Evolutionary conservation across 2,888 invertebrate genomes (phyloP).

Genomic region (Diogma glabrata): DNA sequence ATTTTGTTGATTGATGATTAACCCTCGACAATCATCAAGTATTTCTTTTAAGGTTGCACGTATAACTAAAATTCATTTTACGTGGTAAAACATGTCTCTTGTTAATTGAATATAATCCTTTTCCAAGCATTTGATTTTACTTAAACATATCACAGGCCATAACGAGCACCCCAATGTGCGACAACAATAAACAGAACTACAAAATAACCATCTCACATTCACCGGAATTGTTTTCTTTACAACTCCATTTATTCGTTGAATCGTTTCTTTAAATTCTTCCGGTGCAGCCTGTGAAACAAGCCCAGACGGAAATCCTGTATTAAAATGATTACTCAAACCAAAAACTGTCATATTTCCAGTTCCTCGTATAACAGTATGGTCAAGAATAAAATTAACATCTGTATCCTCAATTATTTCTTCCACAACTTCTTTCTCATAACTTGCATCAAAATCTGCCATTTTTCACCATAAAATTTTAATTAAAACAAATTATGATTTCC

Average conservation of each 20-base stretch:
- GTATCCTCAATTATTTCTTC: conserved; percentile 68
- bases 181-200: conserved; percentile 97
- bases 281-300: conserved; percentile 92
- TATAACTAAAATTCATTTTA: no score
- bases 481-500: neutral
- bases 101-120: no score
- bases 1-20: no score
- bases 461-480: conserved; percentile 22
- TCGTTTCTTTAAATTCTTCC: conserved; percentile 92
- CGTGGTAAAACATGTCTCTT: no score
- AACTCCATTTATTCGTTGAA: conserved; percentile 82
- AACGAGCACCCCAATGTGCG: conserved; percentile 97
- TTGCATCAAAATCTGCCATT: conserved; percentile 95
- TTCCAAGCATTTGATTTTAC: no score
- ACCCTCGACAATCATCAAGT: no score
- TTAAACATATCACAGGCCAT: conserved; percentile 97
- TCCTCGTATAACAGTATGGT: conserved; percentile 87
- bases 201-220: conserved; percentile 96
- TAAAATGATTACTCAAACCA: conserved; percentile 93
- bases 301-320: conserved; percentile 85
- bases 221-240: conserved; percentile 91
- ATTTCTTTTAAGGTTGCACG: no score
- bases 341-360: conserved; percentile 98
- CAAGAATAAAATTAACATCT: conserved; percentile 68
- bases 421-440: conserved; percentile 79